phyloP scores from a whole-genome alignment of 2,797 vertebrate genomes.

The Echeneis naucrates region DNA sequence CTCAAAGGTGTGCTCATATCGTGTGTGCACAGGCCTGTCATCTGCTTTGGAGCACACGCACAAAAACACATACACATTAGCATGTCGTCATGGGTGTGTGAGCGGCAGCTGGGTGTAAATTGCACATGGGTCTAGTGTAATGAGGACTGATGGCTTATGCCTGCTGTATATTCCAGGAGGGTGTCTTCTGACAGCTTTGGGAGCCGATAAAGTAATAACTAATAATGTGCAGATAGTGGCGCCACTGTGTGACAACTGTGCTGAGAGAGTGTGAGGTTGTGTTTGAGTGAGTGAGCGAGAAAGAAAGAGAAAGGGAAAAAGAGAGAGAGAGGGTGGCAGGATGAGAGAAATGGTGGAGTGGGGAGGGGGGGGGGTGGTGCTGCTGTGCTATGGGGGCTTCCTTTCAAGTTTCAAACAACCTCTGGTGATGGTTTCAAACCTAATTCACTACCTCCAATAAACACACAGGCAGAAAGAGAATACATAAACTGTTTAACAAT shows the following conservation, averaged over 20 bases:
- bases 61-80: conserved; percentile 72
- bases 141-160: conserved; percentile 86
- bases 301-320: conserved; percentile 30
- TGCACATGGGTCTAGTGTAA: conserved; percentile 80
- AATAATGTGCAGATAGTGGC: conserved; percentile 86
- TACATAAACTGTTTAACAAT: conserved; percentile 87
- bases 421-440: conserved; percentile 85
- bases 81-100: conserved; percentile 80
- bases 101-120: conserved; percentile 79
- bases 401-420: conserved; percentile 88
- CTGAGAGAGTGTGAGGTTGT: conserved; percentile 65
- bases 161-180: conserved; percentile 83
- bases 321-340: conserved; percentile 29
- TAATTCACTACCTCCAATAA: conserved; percentile 86
- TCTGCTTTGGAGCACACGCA: conserved; percentile 60
- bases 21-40: conserved; percentile 78
- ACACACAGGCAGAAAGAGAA: conserved; percentile 84
- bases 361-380: conserved; percentile 44
- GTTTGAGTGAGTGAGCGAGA: conserved; percentile 48
- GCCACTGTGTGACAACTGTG: conserved; percentile 83
- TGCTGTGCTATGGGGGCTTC: conserved; percentile 69
- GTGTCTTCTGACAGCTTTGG: conserved; percentile 87
- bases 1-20: conserved; percentile 83
- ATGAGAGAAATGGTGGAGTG: conserved; percentile 47
- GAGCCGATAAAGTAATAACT: conserved; percentile 87